Base-by-base conservation (phyloP, 2,888 invertebrate genomes). In the Plagodis dolabraria region DNA sequence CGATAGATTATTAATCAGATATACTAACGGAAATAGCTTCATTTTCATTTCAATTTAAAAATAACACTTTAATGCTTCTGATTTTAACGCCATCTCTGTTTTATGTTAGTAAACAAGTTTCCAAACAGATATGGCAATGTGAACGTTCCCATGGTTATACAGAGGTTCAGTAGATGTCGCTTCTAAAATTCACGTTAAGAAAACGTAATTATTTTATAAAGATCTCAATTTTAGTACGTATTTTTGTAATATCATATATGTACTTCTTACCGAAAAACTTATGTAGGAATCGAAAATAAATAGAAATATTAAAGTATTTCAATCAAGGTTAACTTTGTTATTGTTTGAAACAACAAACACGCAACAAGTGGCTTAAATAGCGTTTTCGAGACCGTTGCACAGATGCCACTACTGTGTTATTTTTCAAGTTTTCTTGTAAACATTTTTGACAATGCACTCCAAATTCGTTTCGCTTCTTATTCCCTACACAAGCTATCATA, bases 61-160 rank as follows among this genome's bases (percentile, higher is more conserved):
- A 38, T 5, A 8, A 5, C 38, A 9, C 38, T 38, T 1, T 38
- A 38, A 8, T 38, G 2, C n/a, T 9, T 40, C 42, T 44, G 1
- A 42, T 42, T 33, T 33, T 11, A 58, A 50, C 52, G 57, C 57
- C 60, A 64, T 64, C 63, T 64, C 0, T 52, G 11, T 9, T 33
- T n/a, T 35, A 0, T n/a, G 5, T 7, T 0, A 63, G 33, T 46
- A 50, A 7, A 5, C 36, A 36, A 36, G 7, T 47, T 51, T 51
- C 6, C 35, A 7, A 36, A 8, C 8, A 36, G 4, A 5, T 4
- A 36, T 1, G 36, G 12, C 10, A 53, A 0, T 46, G 4, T 46
- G 38, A 7, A 38, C 7, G 22, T 45, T 4, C 10, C 7, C 6
- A 8, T 45, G 36, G 52, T 52, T 52, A 22, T 6, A 0, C 36